A percentile compares a stretch with the other conserved stretches of the same genome.
Conservation (phyloP, 2,797 vertebrate species). For the Simalia tracyae region DNA sequence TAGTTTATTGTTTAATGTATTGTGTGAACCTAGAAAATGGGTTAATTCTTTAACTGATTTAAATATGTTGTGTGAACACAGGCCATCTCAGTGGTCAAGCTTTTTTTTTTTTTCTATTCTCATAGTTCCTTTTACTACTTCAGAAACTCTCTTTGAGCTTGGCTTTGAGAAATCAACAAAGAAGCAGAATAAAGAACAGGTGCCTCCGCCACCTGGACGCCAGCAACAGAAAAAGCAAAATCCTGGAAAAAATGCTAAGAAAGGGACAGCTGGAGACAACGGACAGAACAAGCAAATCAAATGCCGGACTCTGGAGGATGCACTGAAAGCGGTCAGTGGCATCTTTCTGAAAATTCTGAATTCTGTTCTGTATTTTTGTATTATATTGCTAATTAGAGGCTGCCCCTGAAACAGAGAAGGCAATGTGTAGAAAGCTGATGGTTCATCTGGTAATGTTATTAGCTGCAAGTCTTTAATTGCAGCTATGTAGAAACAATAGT, state of each 20-base stretch:
- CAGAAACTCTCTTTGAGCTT: constrained; percentile 80
- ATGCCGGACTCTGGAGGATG: constrained; percentile 85
- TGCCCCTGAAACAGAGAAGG: not conserved
- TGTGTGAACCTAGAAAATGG: not conserved
- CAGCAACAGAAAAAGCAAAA: constrained; percentile 75
- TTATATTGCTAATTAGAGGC: not conserved
- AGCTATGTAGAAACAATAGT: not conserved
- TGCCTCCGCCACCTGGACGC: constrained; percentile 76
- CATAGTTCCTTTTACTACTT: not conserved
- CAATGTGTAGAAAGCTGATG: not conserved
- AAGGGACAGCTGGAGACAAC: not conserved
- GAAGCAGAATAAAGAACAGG: constrained; percentile 93
- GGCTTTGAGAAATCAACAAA: constrained; percentile 84
- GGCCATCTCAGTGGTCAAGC: not conserved
- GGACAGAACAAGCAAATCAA: constrained; percentile 33
- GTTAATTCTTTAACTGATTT: not conserved
- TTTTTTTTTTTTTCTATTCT: not conserved
- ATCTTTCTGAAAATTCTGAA: not conserved
- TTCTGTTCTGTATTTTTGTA: not conserved
- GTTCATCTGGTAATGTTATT: not conserved
- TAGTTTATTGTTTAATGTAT: not conserved
- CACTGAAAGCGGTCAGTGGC: constrained; percentile 85
- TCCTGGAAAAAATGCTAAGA: constrained; percentile 75
- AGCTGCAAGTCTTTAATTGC: not conserved
- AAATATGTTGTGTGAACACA: not conserved